Evolutionary conservation across 2,888 invertebrate species (phyloP).

Genomic region (Chesias legatella): DNA sequence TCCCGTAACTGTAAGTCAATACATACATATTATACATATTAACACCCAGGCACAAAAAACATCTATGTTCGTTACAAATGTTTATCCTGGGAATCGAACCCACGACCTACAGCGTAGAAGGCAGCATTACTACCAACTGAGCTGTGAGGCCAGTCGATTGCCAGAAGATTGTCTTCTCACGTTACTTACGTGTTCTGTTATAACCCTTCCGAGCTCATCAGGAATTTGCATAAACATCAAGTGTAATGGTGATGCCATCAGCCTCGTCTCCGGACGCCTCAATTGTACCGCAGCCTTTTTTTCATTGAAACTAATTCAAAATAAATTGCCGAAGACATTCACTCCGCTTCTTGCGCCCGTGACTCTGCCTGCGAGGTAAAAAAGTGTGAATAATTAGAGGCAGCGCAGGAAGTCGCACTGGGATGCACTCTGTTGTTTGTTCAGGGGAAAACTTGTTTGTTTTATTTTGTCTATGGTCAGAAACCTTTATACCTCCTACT

Average conservation of each 20-base stretch:
- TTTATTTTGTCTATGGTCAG: neutral
- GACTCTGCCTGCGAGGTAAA: constrained; percentile 28
- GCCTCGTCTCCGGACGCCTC: constrained; percentile 55
- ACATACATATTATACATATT: too few species aligned
- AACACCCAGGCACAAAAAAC: too few species aligned
- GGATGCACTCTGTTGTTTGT: neutral
- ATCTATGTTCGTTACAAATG: too few species aligned
- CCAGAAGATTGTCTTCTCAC: too few species aligned
- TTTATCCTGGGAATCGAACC: too few species aligned
- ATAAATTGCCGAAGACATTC: constrained; percentile 59
- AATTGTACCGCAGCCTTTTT: constrained; percentile 37
- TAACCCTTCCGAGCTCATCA: neutral
- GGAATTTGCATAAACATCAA: constrained; percentile 10
- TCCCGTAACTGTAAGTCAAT: too few species aligned
- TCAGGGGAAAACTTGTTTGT: neutral
- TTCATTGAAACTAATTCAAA: constrained; percentile 56
- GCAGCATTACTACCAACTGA: too few species aligned
- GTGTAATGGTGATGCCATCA: constrained; percentile 26
- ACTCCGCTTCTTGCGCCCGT: constrained; percentile 44
- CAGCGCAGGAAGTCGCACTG: constrained; percentile 12
- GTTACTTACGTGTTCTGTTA: neutral
- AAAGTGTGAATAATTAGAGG: constrained; percentile 28
- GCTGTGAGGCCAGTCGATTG: too few species aligned
- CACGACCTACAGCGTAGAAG: too few species aligned
- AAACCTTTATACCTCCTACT: too few species aligned